phyloP scores from a whole-genome alignment of 2,888 invertebrate genomes.

The Chrysina gloriosa region DNA sequence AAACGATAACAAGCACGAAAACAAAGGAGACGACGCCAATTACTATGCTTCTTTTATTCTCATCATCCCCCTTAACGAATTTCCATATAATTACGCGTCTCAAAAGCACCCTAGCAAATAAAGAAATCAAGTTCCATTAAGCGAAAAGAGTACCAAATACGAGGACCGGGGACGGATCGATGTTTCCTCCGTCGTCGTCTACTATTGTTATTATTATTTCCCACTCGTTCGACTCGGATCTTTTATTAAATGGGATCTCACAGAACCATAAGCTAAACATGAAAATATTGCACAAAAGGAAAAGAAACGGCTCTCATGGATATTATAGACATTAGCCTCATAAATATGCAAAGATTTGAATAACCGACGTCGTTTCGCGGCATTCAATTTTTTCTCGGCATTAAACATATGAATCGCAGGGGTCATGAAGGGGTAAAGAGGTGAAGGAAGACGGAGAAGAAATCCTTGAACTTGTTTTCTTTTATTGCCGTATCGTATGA shows the following conservation, averaged over 20 bases:
- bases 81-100: constrained; percentile 31
- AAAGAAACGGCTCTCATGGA: background rate
- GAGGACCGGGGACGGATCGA: background rate
- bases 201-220: constrained; percentile 15
- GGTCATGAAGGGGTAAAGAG: background rate
- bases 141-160: constrained; percentile 6
- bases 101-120: constrained; percentile 11
- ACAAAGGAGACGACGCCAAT: constrained; percentile 29
- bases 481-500: background rate
- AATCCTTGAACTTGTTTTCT: constrained; percentile 21
- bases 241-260: background rate
- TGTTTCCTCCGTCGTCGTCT: background rate
- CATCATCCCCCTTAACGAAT: constrained; percentile 31
- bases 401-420: background rate
- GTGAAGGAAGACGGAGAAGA: background rate
- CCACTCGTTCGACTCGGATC: background rate
- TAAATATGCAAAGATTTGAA: constrained; percentile 24
- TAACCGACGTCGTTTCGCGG: background rate
- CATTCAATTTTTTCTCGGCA: background rate
- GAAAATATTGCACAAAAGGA: background rate
- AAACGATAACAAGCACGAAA: background rate
- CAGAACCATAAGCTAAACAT: background rate
- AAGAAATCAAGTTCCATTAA: constrained; percentile 27
- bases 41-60: constrained; percentile 24
- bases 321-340: constrained; percentile 7